Base-by-base conservation (phyloP, 2,888 invertebrate species). In the Phrixothrix hirtus region DNA sequence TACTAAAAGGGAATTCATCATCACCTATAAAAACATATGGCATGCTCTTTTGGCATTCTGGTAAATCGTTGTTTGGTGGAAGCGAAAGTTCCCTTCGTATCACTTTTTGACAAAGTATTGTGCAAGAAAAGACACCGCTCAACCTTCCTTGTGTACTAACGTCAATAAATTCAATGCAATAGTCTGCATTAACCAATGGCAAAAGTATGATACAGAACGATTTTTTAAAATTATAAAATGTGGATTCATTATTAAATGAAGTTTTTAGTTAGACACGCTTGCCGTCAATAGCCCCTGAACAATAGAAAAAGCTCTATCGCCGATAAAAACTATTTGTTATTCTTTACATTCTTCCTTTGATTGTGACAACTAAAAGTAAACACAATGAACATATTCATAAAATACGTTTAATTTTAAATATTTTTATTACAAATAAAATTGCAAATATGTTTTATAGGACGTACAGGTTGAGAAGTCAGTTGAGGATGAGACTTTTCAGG, bases 201-300 rank as follows among this genome's bases (percentile, higher is more conserved):
- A 70, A 38, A 16, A 70, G 47, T 21, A 69, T 62, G 30, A 69
- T 60, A n/a, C n/a, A n/a, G n/a, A n/a, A 63, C 65, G 51, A 58
- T 61, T 15, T 13, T 35, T 31, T 31, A 3, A 12, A 31, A 31
- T 31, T 31, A 12, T 10, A 31, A 11, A 31, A 31, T 9, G 6
- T 44, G 15, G 48, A 48, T 9, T 60, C 62, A 37, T 49, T 57
- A 37, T 58, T 53, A 16, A 41, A 26, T 36, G 61, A 59, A n/a
- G 57, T 44, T 51, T 62, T 56, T 3, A 60, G 37, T 9, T n/a
- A 37, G 11, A 25, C 13, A 12, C 25, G 37, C 25, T 25, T 25
- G 5, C 31, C 31, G 12, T 12, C 31, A 10, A 4, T 3, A 3
- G 53, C 49, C 26, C 59, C 59, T 5, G 60, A 32, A n/a, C n/a